Conservation (phyloP, 1,140 invertebrate genomes). For the Trichomalopsis sarcophagae region DNA sequence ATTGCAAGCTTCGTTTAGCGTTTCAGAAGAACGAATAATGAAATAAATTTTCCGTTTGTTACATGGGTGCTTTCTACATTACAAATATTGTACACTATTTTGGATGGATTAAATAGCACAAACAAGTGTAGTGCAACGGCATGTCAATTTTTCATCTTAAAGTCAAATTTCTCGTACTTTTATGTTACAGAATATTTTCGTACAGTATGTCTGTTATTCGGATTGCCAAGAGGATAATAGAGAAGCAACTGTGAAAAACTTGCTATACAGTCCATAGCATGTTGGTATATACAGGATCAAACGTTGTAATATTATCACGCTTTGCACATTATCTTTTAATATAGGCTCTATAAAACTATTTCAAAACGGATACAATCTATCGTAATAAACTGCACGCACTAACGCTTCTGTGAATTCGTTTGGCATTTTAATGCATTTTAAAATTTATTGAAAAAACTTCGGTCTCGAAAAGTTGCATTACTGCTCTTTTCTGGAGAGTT, state of each 20-base stretch:
- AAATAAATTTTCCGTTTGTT: conserved; percentile 47
- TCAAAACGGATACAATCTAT: conserved; percentile 13
- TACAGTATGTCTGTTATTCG: conserved; percentile 26
- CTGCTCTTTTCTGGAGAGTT: not conserved
- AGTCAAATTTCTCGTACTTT: conserved; percentile 24
- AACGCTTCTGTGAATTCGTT: not conserved
- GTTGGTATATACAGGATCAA: conserved; percentile 40
- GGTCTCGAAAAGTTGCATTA: not conserved
- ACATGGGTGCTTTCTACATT: conserved; percentile 36
- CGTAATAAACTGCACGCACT: not conserved
- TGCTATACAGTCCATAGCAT: conserved; percentile 25
- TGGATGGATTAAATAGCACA: conserved; percentile 31
- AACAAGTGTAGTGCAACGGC: conserved; percentile 33
- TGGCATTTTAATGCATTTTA: not conserved
- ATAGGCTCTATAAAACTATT: conserved; percentile 25
- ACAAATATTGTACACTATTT: conserved; percentile 36
- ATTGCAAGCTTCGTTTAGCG: not conserved
- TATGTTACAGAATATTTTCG: conserved; percentile 12
- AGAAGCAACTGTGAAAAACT: conserved; percentile 20
- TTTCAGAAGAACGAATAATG: not conserved
- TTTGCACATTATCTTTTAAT: conserved; percentile 37
- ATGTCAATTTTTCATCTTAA: conserved; percentile 9
- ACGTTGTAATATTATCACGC: conserved; percentile 19
- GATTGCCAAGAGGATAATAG: conserved; percentile 19
- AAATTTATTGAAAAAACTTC: not conserved